Conservation (phyloP, 2,888 invertebrate species). For the Magallana nippona region DNA sequence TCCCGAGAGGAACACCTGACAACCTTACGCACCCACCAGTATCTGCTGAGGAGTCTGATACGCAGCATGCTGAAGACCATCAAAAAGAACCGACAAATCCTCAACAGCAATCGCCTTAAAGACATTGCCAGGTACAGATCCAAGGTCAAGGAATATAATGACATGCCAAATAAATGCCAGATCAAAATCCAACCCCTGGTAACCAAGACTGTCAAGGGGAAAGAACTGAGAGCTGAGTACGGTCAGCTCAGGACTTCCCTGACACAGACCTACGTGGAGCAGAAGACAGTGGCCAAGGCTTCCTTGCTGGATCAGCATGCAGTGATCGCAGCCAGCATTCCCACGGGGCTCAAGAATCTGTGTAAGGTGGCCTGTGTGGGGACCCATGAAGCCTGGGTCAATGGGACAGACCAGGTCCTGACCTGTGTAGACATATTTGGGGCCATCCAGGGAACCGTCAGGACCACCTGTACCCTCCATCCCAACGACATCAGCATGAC, state of each 20-base stretch:
- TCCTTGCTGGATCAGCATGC: background rate
- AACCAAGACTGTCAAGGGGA: constrained; percentile 1
- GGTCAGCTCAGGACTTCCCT: background rate
- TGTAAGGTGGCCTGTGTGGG: constrained; percentile 23
- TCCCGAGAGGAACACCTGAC: background rate
- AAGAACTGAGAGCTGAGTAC: background rate
- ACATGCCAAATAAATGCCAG: background rate
- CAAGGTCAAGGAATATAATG: constrained; percentile 13
- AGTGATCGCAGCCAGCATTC: background rate
- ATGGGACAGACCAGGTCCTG: constrained; percentile 7
- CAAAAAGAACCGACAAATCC: background rate
- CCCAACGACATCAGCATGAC: constrained; percentile 20
- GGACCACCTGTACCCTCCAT: constrained; percentile 7
- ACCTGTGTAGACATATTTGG: constrained; percentile 22
- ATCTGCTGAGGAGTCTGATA: background rate
- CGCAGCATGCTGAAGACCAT: constrained; percentile 8
- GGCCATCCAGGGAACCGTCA: constrained; percentile 15
- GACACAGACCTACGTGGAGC: constrained; percentile 8
- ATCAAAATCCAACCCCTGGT: background rate
- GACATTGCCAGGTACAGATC: background rate
- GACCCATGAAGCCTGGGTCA: constrained; percentile 16
- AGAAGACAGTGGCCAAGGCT: background rate
- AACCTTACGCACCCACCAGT: constrained; percentile 3
- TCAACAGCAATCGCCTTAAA: background rate
- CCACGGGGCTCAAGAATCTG: background rate